Base-by-base conservation (phyloP, 1,140 invertebrate species). In the Zaprionus ghesquierei region DNA sequence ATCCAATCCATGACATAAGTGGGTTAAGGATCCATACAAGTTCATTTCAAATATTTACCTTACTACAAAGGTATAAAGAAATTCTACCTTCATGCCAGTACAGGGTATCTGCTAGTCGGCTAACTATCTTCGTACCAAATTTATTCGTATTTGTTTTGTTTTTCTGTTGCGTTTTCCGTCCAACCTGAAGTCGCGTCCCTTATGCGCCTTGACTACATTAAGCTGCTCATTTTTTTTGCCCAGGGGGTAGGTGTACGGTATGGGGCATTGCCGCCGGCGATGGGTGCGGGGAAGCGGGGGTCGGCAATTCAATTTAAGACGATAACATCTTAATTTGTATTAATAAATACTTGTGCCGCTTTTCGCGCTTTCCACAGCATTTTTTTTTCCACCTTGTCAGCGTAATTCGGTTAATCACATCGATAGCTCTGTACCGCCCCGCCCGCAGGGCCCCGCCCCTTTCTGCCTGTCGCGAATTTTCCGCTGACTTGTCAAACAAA, bases 271-370 rank as follows among this genome's bases (percentile, higher is more conserved):
- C 6, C 12, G n/a, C n/a, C 5, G 12, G 15, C 2, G 9, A 5
- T 5, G 33, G 25, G 3, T 20, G n/a, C 51, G 29, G 20, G 15
- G 20, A n/a, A n/a, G n/a, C n/a, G 25, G 27, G 20, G 38, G 46
- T 44, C 22, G 50, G 38, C 82, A 77, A 81, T 87, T 87, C 82
- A 86, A 81, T 87, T 87, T 87, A 70, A 76, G 71, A 81, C 75
- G 82, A 86, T 86, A 86, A 86, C 79, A 87, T 86, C 82, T 86
- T 86, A 87, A 86, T 86, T 86, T 87, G 78, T 69, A 76, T 77
- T 87, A 86, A 87, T 87, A 86, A 87, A 87, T 87, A 76, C 70
- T 77, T 73, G 77, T 61, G 44, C 59, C 53, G 38, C 49, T 75
- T 22, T 46, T 46, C 41, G 41, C 41, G 41, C 41, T 46, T 46